Evolutionary conservation across 2,797 vertebrate genomes (phyloP).

Genomic region (Coreius guichenoti): DNA sequence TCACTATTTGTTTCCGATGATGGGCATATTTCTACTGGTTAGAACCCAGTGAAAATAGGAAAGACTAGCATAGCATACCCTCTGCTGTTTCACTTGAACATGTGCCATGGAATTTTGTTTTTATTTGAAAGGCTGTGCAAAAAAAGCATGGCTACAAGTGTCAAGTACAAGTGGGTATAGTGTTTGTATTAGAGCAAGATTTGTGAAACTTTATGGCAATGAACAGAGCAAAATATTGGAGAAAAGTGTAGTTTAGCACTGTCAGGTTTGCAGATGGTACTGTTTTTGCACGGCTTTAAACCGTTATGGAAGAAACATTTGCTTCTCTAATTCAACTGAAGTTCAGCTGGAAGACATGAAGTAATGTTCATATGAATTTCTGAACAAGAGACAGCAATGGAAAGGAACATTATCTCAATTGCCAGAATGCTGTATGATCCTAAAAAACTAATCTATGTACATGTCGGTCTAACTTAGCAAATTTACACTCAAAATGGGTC

Average conservation of each 20-base stretch:
- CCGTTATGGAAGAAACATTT: slow-evolving; percentile 5
- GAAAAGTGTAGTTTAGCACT: not conserved
- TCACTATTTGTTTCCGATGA: slow-evolving; percentile 6
- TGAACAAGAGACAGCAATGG: not conserved
- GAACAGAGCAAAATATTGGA: not conserved
- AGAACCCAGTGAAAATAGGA: slow-evolving; percentile 24
- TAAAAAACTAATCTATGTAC: not conserved
- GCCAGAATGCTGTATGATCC: not conserved
- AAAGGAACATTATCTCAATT: slow-evolving; percentile 2
- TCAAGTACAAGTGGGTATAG: not conserved
- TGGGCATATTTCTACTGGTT: not conserved
- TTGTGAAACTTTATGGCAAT: not conserved
- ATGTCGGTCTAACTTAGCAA: not conserved
- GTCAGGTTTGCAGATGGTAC: slow-evolving; percentile 22
- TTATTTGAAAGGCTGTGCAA: slow-evolving; percentile 36
- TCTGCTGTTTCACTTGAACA: slow-evolving; percentile 44
- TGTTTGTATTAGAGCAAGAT: slow-evolving; percentile 14
- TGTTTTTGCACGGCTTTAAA: slow-evolving; percentile 4
- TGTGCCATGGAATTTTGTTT: slow-evolving; percentile 58
- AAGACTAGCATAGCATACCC: slow-evolving; percentile 39
- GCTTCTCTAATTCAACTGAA: slow-evolving; percentile 4
- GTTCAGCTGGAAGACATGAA: slow-evolving; percentile 35
- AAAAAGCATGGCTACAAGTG: not conserved
- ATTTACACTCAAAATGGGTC: not conserved
- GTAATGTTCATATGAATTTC: slow-evolving; percentile 11